Evolutionary conservation across 2,888 invertebrate species (phyloP), one percentile per base, ranked within the genome.

Genomic region (Adelphocoris suturalis): DNA sequence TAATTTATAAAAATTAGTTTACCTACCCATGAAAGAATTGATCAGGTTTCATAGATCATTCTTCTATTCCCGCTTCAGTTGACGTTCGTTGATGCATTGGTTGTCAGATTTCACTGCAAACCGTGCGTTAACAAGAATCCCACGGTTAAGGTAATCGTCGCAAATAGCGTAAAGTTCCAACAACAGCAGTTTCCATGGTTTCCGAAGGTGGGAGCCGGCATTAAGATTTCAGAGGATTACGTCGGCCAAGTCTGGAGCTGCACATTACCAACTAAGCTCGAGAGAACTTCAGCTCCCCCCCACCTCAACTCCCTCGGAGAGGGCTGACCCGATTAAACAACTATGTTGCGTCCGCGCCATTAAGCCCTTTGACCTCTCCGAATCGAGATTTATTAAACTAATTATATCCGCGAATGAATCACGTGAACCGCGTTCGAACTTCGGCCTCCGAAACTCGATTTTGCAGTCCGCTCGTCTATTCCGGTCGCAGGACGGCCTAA

Each of bases 341-440:
- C 68, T 68, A 68, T 68, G 68, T 68, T 68, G 68, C 68, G 68
- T 68, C 68, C 68, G 68, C 68, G 68, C 68, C 68, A 68, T 68
- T 68, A 68, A 68, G 68, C 68, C 27, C 68, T 68, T 68, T 68
- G 68, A 68, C 68, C 68, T 68, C 68, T 7, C 68, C 68, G 68
- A 68, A 68, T 68, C 27, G 68, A 23, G 23, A 68, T 68, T 68
- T 68, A 68, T 68, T 68, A 68, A 68, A 68, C 68, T 68, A 68
- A 68, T 68, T 68, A 68, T 13, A 27, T 68, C 68, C 68, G 9
- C 68, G 23, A 68, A 68, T 68, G 19, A 68, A 68, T 68, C 27
- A 68, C 68, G 68, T 68, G 68, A 68, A 19, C 23, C 68, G 23
- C 68, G 68, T 68, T 68, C 68, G 68, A 68, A 68, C 68, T 68